phyloP scores from a whole-genome alignment of 2,797 vertebrate species.

The Perodicticus potto region DNA sequence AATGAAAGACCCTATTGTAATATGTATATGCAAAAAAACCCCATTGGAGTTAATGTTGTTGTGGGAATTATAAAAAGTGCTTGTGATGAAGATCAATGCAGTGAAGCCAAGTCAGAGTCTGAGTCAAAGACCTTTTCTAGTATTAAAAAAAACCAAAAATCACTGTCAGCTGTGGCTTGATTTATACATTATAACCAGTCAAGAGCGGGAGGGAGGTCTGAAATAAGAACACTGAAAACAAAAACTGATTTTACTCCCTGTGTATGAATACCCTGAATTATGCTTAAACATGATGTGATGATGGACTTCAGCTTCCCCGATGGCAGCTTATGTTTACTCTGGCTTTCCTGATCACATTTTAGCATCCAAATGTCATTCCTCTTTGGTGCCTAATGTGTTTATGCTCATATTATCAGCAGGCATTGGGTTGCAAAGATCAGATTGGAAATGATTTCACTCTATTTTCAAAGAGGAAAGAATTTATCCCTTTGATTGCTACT shows the following conservation, averaged over 20 bases:
- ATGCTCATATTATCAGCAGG: slow-evolving; percentile 58
- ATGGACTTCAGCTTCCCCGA: neutral
- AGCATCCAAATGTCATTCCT: slow-evolving; percentile 15
- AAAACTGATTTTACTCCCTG: slow-evolving; percentile 40
- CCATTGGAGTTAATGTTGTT: slow-evolving; percentile 34
- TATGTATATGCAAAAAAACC: neutral
- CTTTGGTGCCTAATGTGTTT: slow-evolving; percentile 50
- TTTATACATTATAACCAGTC: slow-evolving; percentile 58
- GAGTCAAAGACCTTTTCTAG: slow-evolving; percentile 46
- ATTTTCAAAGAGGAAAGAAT: slow-evolving; percentile 65
- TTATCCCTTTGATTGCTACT: slow-evolving; percentile 59
- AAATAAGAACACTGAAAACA: slow-evolving; percentile 41
- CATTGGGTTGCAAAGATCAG: slow-evolving; percentile 53
- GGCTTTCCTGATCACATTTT: neutral
- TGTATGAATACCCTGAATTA: neutral
- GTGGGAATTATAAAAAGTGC: slow-evolving; percentile 59
- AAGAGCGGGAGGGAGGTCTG: neutral
- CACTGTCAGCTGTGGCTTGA: slow-evolving; percentile 60
- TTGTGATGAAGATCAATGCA: slow-evolving; percentile 52
- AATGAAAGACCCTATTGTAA: slow-evolving; percentile 75
- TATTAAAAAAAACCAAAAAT: slow-evolving; percentile 62
- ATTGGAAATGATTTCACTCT: slow-evolving; percentile 60
- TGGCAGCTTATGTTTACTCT: neutral
- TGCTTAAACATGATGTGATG: neutral
- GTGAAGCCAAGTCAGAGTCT: slow-evolving; percentile 48